Conservation (phyloP, 1,140 invertebrate genomes). For the Lepidurus apus region DNA sequence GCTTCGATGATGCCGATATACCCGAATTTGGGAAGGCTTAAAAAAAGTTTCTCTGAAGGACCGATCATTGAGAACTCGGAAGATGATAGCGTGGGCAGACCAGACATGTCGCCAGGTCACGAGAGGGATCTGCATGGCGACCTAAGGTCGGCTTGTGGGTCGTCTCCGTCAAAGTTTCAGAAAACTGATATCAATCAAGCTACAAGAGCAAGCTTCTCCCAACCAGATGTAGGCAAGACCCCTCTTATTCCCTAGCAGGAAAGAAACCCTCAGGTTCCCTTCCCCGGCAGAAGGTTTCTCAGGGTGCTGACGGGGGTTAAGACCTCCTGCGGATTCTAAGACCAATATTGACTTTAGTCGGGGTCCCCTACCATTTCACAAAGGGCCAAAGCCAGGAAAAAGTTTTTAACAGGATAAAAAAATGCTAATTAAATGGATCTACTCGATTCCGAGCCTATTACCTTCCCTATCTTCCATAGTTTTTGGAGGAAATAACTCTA, state of each 20-base stretch:
- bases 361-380: slow-evolving; percentile 5
- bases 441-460: background rate
- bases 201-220: slow-evolving; percentile 19
- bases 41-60: background rate
- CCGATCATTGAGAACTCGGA: background rate
- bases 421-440: background rate
- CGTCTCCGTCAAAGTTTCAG: slow-evolving; percentile 13
- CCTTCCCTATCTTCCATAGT: background rate
- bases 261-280: background rate
- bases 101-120: slow-evolving; percentile 20
- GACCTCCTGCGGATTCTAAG: slow-evolving; percentile 12
- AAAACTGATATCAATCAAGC: slow-evolving; percentile 22
- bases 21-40: background rate
- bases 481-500: too few species aligned
- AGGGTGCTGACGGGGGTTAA: slow-evolving; percentile 20
- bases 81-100: slow-evolving; percentile 13
- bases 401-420: slow-evolving; percentile 13
- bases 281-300: background rate
- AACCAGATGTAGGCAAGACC: background rate
- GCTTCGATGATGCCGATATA: background rate
- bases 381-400: background rate
- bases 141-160: slow-evolving; percentile 12
- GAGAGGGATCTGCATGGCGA: slow-evolving; percentile 7
- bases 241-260: background rate
- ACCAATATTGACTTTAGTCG: slow-evolving; percentile 22